phyloP scores from a whole-genome alignment of 2,797 vertebrate genomes.

The Hirundo rustica region DNA sequence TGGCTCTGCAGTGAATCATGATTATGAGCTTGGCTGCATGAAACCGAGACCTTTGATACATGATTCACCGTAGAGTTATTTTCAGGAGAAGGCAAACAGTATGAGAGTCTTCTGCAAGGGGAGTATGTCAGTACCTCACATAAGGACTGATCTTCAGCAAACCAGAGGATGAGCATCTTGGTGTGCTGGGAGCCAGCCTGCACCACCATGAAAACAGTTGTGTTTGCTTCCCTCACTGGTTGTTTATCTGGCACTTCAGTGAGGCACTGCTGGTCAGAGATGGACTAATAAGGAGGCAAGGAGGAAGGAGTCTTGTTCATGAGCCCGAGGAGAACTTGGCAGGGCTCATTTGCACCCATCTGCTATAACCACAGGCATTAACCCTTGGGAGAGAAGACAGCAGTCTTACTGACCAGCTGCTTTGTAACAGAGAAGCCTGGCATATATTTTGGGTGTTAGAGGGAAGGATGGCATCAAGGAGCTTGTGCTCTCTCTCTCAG shows the following conservation, averaged over 20 bases:
- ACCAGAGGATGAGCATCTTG: not conserved
- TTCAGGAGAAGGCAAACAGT: not conserved
- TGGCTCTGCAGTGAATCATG: slow-evolving; percentile 4
- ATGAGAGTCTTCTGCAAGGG: not conserved
- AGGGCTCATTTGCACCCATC: slow-evolving; percentile 22
- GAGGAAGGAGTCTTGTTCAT: slow-evolving; percentile 39
- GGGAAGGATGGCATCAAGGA: not conserved
- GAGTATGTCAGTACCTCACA: not conserved
- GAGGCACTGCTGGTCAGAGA: slow-evolving; percentile 54
- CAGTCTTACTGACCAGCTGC: not conserved
- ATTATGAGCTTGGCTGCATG: not conserved
- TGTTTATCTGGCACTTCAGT: slow-evolving; percentile 48
- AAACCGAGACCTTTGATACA: not conserved
- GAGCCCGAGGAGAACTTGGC: slow-evolving; percentile 20
- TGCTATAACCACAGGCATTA: slow-evolving; percentile 42
- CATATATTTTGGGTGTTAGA: not conserved
- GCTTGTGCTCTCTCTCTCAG: not conserved
- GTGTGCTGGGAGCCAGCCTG: not conserved
- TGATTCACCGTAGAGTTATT: not conserved
- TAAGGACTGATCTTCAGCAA: slow-evolving; percentile 5
- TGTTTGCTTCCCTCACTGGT: slow-evolving; percentile 16
- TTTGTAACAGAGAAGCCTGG: not conserved
- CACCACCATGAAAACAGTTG: not conserved
- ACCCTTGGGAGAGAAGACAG: not conserved
- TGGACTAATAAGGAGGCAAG: slow-evolving; percentile 65